Evolutionary conservation across 2,113 vertebrate species (phyloP).

Genomic region (Gambusia affinis): DNA sequence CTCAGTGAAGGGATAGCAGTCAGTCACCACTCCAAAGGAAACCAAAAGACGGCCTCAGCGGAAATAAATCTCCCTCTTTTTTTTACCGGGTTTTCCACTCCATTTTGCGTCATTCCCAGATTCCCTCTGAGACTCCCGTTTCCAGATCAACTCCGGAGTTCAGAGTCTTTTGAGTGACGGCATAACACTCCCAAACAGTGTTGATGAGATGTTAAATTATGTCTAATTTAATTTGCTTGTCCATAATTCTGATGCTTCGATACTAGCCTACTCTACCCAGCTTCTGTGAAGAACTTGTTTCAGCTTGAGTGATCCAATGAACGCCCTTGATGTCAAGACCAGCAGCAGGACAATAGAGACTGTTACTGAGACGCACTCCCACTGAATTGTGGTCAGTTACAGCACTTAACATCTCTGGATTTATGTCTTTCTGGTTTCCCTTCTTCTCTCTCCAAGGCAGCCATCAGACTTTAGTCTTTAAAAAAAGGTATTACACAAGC

Average conservation of each 20-base stretch:
- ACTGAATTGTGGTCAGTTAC: constrained; percentile 2
- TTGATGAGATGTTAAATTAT: background rate
- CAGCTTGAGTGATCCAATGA: constrained; percentile 9
- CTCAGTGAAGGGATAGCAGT: constrained; percentile 13
- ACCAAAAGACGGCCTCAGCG: constrained; percentile 39
- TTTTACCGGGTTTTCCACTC: background rate
- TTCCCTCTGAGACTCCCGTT: constrained; percentile 4
- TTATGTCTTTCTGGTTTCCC: background rate
- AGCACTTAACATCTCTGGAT: background rate
- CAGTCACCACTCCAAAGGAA: background rate
- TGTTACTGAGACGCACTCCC: constrained; percentile 25
- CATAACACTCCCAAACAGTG: background rate
- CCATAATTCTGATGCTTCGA: background rate
- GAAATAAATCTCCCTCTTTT: background rate
- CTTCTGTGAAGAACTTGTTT: background rate
- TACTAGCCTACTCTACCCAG: too few relatives aligned
- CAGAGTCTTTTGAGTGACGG: background rate
- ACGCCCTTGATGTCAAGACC: constrained; percentile 33
- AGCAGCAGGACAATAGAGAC: constrained; percentile 27
- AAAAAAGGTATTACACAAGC: too few relatives aligned
- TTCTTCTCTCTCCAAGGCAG: constrained; percentile 9
- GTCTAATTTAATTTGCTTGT: background rate
- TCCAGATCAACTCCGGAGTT: background rate
- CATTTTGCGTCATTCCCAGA: background rate
- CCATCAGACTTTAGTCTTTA: constrained; percentile 17